Evolutionary conservation across 2,888 invertebrate genomes (phyloP), one percentile per base, ranked within the genome.

Genomic region (Brachypalpus laphriformis): DNA sequence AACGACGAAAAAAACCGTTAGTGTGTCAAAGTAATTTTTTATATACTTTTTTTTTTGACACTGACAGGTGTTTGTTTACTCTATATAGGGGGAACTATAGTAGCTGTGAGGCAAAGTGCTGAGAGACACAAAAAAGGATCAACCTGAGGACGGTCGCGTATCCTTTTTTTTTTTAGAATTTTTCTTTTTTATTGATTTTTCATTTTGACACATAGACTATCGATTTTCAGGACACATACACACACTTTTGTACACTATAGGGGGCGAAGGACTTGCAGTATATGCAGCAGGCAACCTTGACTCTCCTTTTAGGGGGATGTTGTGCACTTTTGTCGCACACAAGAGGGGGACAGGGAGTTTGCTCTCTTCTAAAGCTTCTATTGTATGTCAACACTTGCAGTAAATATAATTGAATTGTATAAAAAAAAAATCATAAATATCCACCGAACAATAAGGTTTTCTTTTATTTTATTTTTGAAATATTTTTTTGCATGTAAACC

Each of bases 1-100:
- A 54, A 42, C 57, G 31, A 34, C 14, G 11, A 40, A 42, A 54
- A 59, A 63, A 61, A 70, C 83, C 85, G 85, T 81, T 85, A 61
- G 6, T 78, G 18, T 71, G 85, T 85, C 75, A 85, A 85, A 76
- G 14, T 47, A 77, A 9, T 20, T 28, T 45, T 22, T 22, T 61
- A 77, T 57, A 14, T 16, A 37, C 20, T 28, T 45, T 49, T 14
- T 47, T 40, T 57, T 22, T 37, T 51, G 56, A 47, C 66, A 72
- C 54, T 81, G 85, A 85, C 85, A 85, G 85, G 81, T 85, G 81
- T 85, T 85, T 85, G 85, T 85, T 85, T 85, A 81, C 81, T 85
- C 65, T 61, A 68, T 65, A 59, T 5, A 56, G 20, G 11, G 5
- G 28, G 20, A 40, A 45, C 25, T 22, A 8, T 47, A 25, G 0